Evolutionary conservation across 2,888 invertebrate species (phyloP).

Genomic region (Cerceris rybyensis): DNA sequence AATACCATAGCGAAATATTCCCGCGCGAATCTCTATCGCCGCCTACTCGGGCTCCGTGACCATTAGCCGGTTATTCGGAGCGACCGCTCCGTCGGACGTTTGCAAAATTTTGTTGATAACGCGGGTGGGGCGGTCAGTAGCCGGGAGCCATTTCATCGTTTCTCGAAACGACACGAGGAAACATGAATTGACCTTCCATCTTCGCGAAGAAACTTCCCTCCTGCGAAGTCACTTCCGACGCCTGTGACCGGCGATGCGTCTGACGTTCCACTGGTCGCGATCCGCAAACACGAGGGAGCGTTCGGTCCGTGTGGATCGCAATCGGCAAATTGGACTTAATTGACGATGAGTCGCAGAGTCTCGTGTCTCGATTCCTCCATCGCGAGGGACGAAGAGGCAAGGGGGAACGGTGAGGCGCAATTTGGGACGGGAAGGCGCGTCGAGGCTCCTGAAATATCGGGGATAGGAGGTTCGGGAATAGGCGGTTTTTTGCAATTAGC

Average conservation of each 20-base stretch:
- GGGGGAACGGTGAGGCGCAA: not conserved
- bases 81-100: slow-evolving; percentile 52
- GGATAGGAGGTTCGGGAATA: slow-evolving; percentile 37
- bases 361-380: not conserved
- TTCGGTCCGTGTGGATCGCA: not conserved
- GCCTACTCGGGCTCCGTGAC: slow-evolving; percentile 53
- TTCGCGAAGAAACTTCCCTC: no score
- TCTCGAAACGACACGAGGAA: no score
- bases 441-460: slow-evolving; percentile 21
- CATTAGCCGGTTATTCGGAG: slow-evolving; percentile 65
- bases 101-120: slow-evolving; percentile 47
- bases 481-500: slow-evolving; percentile 72
- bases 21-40: slow-evolving; percentile 61
- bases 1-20: slow-evolving; percentile 64
- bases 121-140: slow-evolving; percentile 8
- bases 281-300: not conserved
- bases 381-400: not conserved
- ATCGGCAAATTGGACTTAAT: not conserved
- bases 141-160: no score
- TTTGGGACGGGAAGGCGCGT: slow-evolving; percentile 22
- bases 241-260: no score
- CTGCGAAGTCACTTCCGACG: no score
- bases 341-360: slow-evolving; percentile 9
- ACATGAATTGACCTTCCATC: no score
- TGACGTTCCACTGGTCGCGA: no score